Evolutionary conservation across 2,113 vertebrate species (phyloP), one percentile per base, ranked within the genome.

Genomic region (Turnix velox): DNA sequence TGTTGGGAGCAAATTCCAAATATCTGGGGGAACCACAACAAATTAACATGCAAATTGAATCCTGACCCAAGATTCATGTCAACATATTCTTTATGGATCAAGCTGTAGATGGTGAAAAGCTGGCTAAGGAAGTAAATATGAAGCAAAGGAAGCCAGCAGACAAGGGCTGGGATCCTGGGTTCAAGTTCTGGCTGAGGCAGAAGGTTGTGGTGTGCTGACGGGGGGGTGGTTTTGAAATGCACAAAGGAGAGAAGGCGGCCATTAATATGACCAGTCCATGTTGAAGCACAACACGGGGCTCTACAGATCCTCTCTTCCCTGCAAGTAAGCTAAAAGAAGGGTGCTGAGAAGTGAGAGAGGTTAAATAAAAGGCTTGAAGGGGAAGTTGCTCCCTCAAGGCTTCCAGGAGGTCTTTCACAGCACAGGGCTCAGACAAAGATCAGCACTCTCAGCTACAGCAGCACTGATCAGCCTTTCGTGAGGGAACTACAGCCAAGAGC

Each of bases 21-120:
- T 77, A 91, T 83, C 75, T 39, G 59, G 82, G 82, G 71, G 85
- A 95, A 74, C 67, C 59, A 85, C 79, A 91, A 23, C 9, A 54
- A 87, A 94, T 93, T 96, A 95, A 76, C 72, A 93, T 85, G 79
- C 88, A 95, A 80, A 94, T 62, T 90, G 85, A 95, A 91, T 80
- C 71, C 88, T 73, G 73, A 92, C 55, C 59, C 55, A 76, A 82
- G 82, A 88, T 80, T 93, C 59, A 35, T 28, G 81, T 80, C 93
- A 91, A 78, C 95, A 85, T 94, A 85, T 92, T 93, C 71, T 85
- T 91, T 94, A 91, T 92, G 87, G 73, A 93, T 91, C 87, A 91
- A 84, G 23, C 46, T 6, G 15, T 62, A 58, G 71, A 74, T 93
- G 57, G 55, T 45, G 77, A 88, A 93, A 90, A 94, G 72, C 39